Evolutionary conservation across 2,888 invertebrate species (phyloP).

Genomic region (Polydrusus tereticollis): DNA sequence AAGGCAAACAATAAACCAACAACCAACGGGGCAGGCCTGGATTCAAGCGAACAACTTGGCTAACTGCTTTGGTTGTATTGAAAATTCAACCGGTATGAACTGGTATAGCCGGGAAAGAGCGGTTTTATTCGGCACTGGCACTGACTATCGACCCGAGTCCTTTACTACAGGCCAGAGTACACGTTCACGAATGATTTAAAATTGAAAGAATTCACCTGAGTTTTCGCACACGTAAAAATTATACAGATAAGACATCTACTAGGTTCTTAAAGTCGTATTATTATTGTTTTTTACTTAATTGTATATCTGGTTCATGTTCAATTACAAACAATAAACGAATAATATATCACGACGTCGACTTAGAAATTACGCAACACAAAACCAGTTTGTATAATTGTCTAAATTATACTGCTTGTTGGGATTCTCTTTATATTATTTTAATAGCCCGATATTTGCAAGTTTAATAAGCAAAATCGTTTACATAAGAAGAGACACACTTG

Average conservation of each 20-base stretch:
- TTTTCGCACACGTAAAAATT: not conserved
- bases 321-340: not conserved
- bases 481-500: not conserved
- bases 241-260: not conserved
- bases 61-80: constrained; percentile 35
- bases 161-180: constrained; percentile 36
- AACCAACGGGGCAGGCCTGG: constrained; percentile 56
- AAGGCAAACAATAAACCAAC: constrained; percentile 21
- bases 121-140: constrained; percentile 63
- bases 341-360: not conserved
- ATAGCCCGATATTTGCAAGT: constrained; percentile 18
- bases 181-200: constrained; percentile 16
- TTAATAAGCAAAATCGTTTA: constrained; percentile 12
- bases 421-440: constrained; percentile 12
- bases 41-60: constrained; percentile 58
- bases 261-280: not conserved
- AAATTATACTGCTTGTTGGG: constrained; percentile 15
- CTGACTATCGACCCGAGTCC: constrained; percentile 36
- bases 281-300: not conserved
- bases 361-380: constrained; percentile 7
- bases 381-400: constrained; percentile 12
- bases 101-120: constrained; percentile 65
- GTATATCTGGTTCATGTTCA: not conserved
- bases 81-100: constrained; percentile 63
- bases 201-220: constrained; percentile 9